Conservation (phyloP, 2,797 vertebrate species). For the Propithecus perrieri region DNA sequence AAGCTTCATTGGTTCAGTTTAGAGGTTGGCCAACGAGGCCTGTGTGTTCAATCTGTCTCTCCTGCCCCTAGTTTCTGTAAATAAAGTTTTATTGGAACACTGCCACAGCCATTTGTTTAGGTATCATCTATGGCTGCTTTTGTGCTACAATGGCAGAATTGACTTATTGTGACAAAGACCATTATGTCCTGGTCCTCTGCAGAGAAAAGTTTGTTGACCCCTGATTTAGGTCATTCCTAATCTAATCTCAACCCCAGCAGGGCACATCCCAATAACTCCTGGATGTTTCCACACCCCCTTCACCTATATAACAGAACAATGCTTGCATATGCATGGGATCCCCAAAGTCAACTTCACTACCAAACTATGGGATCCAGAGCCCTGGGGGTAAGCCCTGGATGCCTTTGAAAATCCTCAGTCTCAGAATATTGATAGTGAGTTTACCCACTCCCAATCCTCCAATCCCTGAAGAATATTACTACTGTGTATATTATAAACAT, state of each 20-base stretch:
- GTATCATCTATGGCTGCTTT: background rate
- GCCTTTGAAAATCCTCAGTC: background rate
- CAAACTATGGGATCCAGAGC: background rate
- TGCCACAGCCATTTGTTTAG: background rate
- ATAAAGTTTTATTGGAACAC: conserved; percentile 7
- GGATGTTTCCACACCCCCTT: background rate
- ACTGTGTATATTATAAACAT: too few species aligned
- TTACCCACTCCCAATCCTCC: too few species aligned
- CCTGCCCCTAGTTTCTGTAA: background rate
- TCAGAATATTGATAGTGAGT: background rate
- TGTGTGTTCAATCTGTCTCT: background rate
- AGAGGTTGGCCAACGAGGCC: background rate
- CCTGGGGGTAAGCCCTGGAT: background rate
- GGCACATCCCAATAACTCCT: background rate
- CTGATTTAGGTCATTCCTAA: background rate
- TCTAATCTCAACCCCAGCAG: background rate
- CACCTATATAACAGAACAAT: background rate
- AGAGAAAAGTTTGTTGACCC: background rate
- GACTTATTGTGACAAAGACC: background rate
- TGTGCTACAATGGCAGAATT: background rate
- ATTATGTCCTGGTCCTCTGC: background rate
- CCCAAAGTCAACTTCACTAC: background rate
- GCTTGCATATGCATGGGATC: background rate
- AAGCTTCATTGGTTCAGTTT: background rate
- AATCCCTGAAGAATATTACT: too few species aligned